Conservation (phyloP, 2,797 vertebrate genomes). For the Myotis myotis region DNA sequence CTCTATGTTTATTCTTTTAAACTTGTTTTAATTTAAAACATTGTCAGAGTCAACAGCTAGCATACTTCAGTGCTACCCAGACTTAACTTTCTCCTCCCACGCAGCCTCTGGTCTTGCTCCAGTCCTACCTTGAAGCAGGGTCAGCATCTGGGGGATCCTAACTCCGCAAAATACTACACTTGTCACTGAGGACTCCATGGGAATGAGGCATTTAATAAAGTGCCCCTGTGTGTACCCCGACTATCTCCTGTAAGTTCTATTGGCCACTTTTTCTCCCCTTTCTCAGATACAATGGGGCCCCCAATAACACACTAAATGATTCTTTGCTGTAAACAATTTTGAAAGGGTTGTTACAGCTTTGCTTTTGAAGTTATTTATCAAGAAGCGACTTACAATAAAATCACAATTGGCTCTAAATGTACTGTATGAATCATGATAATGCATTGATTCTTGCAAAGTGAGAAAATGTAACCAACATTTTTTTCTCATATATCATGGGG, state of each 20-base stretch:
- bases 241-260: neutral
- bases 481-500: neutral
- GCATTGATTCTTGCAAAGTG: neutral
- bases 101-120: neutral
- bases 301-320: neutral
- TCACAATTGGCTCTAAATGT: neutral
- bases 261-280: neutral
- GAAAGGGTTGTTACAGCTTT: constrained; percentile 18
- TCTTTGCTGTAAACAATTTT: constrained; percentile 24
- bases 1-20: constrained; percentile 26
- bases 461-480: constrained; percentile 35
- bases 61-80: neutral
- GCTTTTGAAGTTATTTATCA: constrained; percentile 39
- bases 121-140: neutral
- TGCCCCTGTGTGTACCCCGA: neutral
- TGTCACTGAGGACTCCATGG: neutral
- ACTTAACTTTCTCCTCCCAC: neutral
- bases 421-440: constrained; percentile 39
- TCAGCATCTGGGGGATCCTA: neutral
- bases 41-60: neutral
- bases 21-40: constrained; percentile 16
- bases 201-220: neutral
- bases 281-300: neutral
- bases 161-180: neutral
- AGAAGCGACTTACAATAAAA: constrained; percentile 36